Base-by-base conservation (phyloP, 2,888 invertebrate species). In the Mythimna ferrago region DNA sequence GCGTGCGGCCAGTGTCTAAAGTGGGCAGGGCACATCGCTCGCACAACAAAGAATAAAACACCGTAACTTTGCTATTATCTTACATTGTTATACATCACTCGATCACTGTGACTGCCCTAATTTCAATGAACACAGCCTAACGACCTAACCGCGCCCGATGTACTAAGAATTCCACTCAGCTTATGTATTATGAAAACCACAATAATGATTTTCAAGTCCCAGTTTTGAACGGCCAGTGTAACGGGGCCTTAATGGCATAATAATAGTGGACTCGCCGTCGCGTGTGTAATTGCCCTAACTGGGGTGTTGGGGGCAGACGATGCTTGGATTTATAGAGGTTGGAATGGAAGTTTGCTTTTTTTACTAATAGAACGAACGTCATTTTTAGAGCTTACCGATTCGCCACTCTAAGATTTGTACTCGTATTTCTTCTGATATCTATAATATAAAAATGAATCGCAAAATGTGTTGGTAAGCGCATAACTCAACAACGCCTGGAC, bases 231-330 rank as follows among this genome's bases (percentile, higher is more conserved):
- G 75, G 79, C 69, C 75, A 79, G 84, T 89, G 89, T 93, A 94
- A 94, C 94, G 87, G 93, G 89, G 84, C 87, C 84, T 88, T 93
- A 93, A 94, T 93, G 91, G 89, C 86, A 92, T 92, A 93, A 93
- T 94, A 92, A 92, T 92, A 88, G 89, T 82, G 84, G 88, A 84
- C 79, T 85, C 81, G 82, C 83, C 87, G 89, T 92, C 91, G 91
- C 91, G 90, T 93, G 91, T 93, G 92, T 92, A 92, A 92, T 92
- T 92, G 89, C 87, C 88, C 87, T 90, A 89, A 87, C 84, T 87
- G 75, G 81, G 86, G 87, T 87, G 86, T 82, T 76, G 76, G 77
- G 76, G 71, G 68, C 69, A 69, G 61, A 76, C 66, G 61, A 73
- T 21, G 35, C 76, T 70, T 80, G 21, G 85, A 86, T 80, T 60